These are phyloP conservation scores for Phoxinus dragarum DNA, from an alignment of 2,797 vertebrate genomes.

Conservation along the genomic window DNA sequence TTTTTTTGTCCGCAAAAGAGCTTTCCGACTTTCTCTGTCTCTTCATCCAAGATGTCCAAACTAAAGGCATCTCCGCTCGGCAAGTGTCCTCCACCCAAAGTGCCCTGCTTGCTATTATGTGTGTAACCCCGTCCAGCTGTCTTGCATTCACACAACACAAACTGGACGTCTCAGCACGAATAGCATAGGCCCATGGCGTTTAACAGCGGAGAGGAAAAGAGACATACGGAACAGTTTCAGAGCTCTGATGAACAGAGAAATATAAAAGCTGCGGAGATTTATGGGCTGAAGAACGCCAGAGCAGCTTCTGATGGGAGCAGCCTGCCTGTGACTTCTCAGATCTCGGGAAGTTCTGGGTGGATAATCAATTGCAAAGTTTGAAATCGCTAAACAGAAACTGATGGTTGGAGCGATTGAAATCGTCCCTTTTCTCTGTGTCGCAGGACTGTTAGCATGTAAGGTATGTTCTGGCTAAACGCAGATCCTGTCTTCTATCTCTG, in stretches of 20 bases:
- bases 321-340: slow-evolving; percentile 48
- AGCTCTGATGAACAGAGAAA: slow-evolving; percentile 54
- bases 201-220: slow-evolving; percentile 37
- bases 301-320: slow-evolving; percentile 55
- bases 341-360: slow-evolving; percentile 43
- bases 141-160: slow-evolving; percentile 52
- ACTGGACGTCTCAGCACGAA: slow-evolving; percentile 50
- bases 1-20: not conserved
- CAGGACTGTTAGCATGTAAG: slow-evolving; percentile 52
- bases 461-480: slow-evolving; percentile 45
- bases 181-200: slow-evolving; percentile 49
- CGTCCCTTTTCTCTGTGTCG: slow-evolving; percentile 22
- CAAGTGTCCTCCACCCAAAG: slow-evolving; percentile 53
- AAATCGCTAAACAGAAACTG: slow-evolving; percentile 51
- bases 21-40: slow-evolving; percentile 16
- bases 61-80: slow-evolving; percentile 26
- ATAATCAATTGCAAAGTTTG: slow-evolving; percentile 51
- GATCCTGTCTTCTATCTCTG: slow-evolving; percentile 56
- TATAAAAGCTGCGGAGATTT: slow-evolving; percentile 49
- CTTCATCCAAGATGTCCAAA: slow-evolving; percentile 23
- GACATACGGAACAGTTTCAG: slow-evolving; percentile 56
- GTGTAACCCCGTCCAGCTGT: slow-evolving; percentile 54
- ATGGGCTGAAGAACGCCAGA: slow-evolving; percentile 52
- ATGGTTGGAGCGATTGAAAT: slow-evolving; percentile 38
- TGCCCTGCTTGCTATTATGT: slow-evolving; percentile 49